A percentile compares a stretch with the other conserved stretches of the same genome.
phyloP scores from a whole-genome alignment of 2,888 invertebrate genomes.

The Sylvicola fuscatus region DNA sequence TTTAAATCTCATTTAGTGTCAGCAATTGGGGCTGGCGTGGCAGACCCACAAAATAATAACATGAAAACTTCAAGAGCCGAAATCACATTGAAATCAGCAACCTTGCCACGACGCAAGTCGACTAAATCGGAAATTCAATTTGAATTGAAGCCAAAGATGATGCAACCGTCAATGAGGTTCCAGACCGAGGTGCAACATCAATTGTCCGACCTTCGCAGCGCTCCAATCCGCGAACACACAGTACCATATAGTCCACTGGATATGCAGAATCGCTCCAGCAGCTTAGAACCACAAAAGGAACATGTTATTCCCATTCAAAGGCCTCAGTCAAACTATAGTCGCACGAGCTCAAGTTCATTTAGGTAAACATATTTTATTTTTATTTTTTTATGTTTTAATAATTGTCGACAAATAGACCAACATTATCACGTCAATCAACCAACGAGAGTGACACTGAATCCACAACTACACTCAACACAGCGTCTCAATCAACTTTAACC shows the following conservation, averaged over 20 bases:
- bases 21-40: constrained; percentile 2
- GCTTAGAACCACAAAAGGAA: constrained; percentile 38
- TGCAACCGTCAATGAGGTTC: constrained; percentile 24
- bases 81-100: constrained; percentile 43
- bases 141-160: constrained; percentile 5
- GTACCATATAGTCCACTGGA: constrained; percentile 20
- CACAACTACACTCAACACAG: constrained; percentile 27
- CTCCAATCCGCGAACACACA: constrained; percentile 20
- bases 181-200: constrained; percentile 40
- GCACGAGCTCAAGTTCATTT: constrained; percentile 20
- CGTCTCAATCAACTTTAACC: constrained; percentile 16
- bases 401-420: constrained; percentile 10
- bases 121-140: constrained; percentile 37
- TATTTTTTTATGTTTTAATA: not conserved
- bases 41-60: constrained; percentile 11
- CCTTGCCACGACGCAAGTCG: constrained; percentile 40
- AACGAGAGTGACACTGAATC: constrained; percentile 50
- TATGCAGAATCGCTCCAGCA: constrained; percentile 29
- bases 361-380: constrained; percentile 8
- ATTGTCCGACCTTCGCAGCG: constrained; percentile 25
- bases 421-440: constrained; percentile 40
- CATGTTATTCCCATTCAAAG: constrained; percentile 45
- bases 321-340: constrained; percentile 19
- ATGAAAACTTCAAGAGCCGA: constrained; percentile 40
- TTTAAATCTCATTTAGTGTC: constrained; percentile 1